Evolutionary conservation across 2,888 invertebrate genomes (phyloP).

Genomic region (Rapana venosa): DNA sequence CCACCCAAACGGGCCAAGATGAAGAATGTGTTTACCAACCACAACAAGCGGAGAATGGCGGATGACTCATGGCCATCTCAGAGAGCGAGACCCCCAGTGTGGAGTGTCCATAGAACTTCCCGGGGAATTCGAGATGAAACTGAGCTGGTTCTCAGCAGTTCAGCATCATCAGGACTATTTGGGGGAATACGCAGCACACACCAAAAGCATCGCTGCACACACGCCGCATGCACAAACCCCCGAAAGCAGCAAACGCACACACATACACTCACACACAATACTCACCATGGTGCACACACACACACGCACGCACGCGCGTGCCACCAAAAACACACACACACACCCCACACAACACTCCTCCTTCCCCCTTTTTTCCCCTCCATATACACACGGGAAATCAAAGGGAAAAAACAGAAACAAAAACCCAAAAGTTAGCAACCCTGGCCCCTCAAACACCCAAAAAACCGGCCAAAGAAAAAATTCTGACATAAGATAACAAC

Average conservation of each 20-base stretch:
- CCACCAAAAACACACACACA: background rate
- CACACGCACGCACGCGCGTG: background rate
- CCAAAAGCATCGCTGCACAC: background rate
- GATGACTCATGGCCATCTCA: background rate
- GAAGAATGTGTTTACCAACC: background rate
- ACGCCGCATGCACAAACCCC: background rate
- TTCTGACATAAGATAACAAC: too few relatives aligned
- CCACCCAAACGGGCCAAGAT: background rate
- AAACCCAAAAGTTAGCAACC: too few relatives aligned
- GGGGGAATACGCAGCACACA: conserved; percentile 34
- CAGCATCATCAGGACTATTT: conserved; percentile 48
- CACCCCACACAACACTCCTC: too few relatives aligned
- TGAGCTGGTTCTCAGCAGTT: conserved; percentile 47
- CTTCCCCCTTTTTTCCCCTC: too few relatives aligned
- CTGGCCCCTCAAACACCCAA: too few relatives aligned
- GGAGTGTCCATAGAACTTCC: background rate
- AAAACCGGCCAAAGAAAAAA: too few relatives aligned
- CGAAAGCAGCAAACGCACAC: conserved; percentile 19
- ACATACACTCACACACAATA: conserved; percentile 20
- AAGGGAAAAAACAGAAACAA: too few relatives aligned
- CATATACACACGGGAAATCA: too few relatives aligned
- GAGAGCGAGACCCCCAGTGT: conserved; percentile 1
- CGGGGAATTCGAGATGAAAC: conserved; percentile 40
- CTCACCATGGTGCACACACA: too few relatives aligned
- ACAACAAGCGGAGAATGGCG: background rate